Conservation (phyloP, 2,797 vertebrate genomes). For the Lerista edwardsae region DNA sequence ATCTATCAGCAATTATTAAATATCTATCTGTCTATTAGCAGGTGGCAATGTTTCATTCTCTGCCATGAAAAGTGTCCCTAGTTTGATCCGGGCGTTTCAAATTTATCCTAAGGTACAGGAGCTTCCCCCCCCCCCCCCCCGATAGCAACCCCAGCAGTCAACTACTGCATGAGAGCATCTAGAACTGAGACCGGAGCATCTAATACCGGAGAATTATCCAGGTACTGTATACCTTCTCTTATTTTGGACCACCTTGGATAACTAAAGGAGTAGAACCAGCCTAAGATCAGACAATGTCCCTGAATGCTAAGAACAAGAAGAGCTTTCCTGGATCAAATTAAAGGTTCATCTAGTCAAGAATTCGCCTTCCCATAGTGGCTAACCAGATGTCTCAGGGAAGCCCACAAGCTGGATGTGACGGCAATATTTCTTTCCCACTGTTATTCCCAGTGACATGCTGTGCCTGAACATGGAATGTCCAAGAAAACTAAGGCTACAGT, state of each 20-base stretch:
- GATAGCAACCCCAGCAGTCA: not conserved
- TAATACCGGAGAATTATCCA: not conserved
- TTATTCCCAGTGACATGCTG: too few species aligned
- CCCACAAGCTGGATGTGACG: too few species aligned
- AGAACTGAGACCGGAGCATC: not conserved
- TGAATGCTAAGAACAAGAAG: not conserved
- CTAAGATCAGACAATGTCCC: not conserved
- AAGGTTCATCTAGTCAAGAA: too few species aligned
- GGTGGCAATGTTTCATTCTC: not conserved
- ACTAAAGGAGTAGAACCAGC: slow-evolving; percentile 1
- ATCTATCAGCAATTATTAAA: too few species aligned
- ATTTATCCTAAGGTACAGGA: not conserved
- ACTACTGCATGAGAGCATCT: slow-evolving; percentile 10
- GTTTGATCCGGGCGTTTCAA: not conserved
- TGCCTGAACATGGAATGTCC: too few species aligned
- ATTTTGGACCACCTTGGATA: not conserved
- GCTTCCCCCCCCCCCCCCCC: too few species aligned
- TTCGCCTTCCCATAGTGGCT: too few species aligned
- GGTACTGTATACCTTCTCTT: not conserved
- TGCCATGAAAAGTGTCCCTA: not conserved
- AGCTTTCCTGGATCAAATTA: too few species aligned
- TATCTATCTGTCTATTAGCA: too few species aligned
- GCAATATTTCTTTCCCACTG: too few species aligned
- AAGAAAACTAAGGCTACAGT: not conserved
- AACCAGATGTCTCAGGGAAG: too few species aligned